phyloP scores from a whole-genome alignment of 2,888 invertebrate genomes.

The Notocelia uddmanniana region DNA sequence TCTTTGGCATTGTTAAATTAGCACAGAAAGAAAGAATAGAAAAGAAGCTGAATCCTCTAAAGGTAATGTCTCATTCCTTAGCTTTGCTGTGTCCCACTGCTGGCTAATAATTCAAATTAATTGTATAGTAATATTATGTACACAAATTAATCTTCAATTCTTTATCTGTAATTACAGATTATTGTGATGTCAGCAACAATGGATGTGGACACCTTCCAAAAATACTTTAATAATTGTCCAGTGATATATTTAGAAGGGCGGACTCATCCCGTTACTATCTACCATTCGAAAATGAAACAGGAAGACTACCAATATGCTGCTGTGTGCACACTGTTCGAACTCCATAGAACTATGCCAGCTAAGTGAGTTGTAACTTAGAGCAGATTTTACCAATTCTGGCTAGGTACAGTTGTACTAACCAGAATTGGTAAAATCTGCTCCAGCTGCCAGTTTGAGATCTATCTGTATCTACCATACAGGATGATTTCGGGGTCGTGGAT shows the following conservation, averaged over 20 bases:
- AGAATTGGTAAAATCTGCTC: no score
- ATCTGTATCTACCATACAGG: no score
- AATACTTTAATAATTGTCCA: constrained; percentile 94
- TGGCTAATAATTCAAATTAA: not conserved
- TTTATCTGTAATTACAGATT: constrained; percentile 77
- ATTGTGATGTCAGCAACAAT: constrained; percentile 98
- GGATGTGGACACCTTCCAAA: constrained; percentile 97
- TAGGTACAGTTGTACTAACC: not conserved
- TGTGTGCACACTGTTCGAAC: constrained; percentile 94
- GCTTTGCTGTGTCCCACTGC: no score
- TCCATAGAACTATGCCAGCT: constrained; percentile 92
- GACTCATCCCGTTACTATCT: constrained; percentile 92
- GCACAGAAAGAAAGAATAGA: constrained; percentile 91
- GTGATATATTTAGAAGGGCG: constrained; percentile 96
- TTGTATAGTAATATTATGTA: not conserved
- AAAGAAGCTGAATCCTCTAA: constrained; percentile 87
- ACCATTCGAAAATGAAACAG: constrained; percentile 89
- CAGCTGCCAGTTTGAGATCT: no score
- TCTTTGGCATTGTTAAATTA: constrained; percentile 96
- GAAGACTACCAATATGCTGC: constrained; percentile 95
- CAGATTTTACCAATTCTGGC: not conserved
- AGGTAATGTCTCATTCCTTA: constrained; percentile 74
- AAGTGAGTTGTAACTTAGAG: constrained; percentile 86
- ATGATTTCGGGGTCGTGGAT: no score
- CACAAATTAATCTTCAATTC: not conserved